Evolutionary conservation across 2,888 invertebrate genomes (phyloP).

Genomic region (Callinectes sapidus): DNA sequence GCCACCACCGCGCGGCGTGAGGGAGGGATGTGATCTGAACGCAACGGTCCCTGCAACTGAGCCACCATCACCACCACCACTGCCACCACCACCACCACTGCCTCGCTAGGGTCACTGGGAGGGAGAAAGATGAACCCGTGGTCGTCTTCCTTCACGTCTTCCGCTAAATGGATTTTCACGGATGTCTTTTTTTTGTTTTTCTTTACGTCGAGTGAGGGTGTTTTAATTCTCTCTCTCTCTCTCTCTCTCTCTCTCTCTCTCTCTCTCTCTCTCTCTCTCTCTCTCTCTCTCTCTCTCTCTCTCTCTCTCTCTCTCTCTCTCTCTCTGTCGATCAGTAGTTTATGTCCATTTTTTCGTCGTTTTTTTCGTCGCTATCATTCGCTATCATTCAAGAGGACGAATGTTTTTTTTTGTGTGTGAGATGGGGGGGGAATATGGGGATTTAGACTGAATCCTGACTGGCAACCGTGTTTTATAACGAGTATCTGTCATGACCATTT

Average conservation of each 20-base stretch:
- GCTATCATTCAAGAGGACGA: not conserved
- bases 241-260: constrained; percentile 36
- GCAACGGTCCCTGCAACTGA: not conserved
- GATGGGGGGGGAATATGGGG: no score
- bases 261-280: constrained; percentile 36
- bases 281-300: constrained; percentile 35
- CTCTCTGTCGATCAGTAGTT: not conserved
- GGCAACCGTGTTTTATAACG: not conserved
- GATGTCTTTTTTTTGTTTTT: not conserved
- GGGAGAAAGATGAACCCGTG: not conserved
- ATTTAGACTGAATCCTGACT: not conserved
- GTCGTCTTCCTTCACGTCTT: not conserved
- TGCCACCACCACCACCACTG: constrained; percentile 1
- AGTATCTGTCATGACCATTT: not conserved
- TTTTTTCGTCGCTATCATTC: not conserved
- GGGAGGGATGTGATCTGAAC: constrained; percentile 14
- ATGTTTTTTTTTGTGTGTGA: not conserved
- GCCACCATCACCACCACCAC: constrained; percentile 8
- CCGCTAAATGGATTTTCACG: not conserved
- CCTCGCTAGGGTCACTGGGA: not conserved
- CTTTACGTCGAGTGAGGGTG: not conserved
- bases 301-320: no score
- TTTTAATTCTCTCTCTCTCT: not conserved
- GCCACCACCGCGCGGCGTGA: not conserved
- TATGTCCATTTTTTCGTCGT: not conserved